phyloP scores from a whole-genome alignment of 2,113 vertebrate species.

The Vulpes ferrilata region DNA sequence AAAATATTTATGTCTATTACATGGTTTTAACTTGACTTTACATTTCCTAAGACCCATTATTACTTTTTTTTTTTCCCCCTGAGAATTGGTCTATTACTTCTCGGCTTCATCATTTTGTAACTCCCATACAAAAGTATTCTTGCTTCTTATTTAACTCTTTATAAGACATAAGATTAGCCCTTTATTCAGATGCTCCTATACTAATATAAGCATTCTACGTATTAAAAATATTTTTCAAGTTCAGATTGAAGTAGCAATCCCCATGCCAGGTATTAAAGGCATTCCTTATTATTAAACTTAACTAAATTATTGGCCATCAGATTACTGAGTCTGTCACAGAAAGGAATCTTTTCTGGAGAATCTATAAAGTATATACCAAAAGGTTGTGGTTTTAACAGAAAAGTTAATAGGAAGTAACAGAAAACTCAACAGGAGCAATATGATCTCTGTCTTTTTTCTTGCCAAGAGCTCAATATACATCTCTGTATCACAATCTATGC shows the following conservation, averaged over 20 bases:
- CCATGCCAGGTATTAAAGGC: neutral
- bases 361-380: neutral
- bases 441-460: slow-evolving; percentile 25
- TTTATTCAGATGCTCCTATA: neutral
- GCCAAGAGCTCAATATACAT: neutral
- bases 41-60: neutral
- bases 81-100: neutral
- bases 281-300: neutral
- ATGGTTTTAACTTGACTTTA: neutral
- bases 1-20: neutral
- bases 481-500: neutral
- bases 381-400: neutral
- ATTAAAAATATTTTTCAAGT: neutral
- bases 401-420: neutral
- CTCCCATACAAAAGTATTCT: neutral
- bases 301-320: neutral
- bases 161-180: neutral
- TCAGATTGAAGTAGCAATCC: neutral
- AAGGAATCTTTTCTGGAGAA: neutral
- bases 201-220: neutral
- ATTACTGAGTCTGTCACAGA: neutral
- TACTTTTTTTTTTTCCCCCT: neutral
- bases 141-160: neutral
- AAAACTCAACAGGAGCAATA: neutral
- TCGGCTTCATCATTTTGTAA: neutral